Percentiles rank a stretch among this genome's conserved stretches.
phyloP scores from a whole-genome alignment of 1,140 invertebrate genomes.

The Drosophila suzukii region DNA sequence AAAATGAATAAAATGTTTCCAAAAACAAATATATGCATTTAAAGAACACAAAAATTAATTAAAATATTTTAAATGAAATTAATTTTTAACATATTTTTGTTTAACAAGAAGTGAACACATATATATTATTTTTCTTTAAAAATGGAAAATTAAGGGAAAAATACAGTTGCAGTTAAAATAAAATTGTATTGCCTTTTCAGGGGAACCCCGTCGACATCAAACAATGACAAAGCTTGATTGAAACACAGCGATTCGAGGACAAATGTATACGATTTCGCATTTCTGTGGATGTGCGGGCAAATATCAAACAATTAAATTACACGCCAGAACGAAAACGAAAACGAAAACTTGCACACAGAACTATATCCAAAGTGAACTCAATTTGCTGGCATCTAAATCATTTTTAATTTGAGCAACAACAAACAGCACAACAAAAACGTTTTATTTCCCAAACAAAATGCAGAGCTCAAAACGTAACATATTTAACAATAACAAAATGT shows the following conservation, averaged over 20 bases:
- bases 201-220: conserved; percentile 11
- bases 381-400: conserved; percentile 81
- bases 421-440: conserved; percentile 22
- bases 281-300: conserved; percentile 36
- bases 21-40: too few relatives aligned
- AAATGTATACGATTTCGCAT: conserved; percentile 14
- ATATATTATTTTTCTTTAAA: too few relatives aligned
- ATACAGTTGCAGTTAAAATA: conserved; percentile 37
- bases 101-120: not conserved
- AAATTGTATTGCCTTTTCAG: conserved; percentile 51
- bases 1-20: not conserved
- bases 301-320: conserved; percentile 80
- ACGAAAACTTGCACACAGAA: conserved; percentile 44
- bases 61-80: too few relatives aligned
- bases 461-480: conserved; percentile 23
- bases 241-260: conserved; percentile 49
- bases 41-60: too few relatives aligned
- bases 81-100: too few relatives aligned
- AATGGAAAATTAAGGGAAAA: conserved; percentile 46
- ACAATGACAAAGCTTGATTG: conserved; percentile 62
- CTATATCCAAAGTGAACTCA: conserved; percentile 64
- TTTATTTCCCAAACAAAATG: conserved; percentile 39
- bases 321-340: conserved; percentile 60
- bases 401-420: conserved; percentile 77
- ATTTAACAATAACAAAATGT: conserved; percentile 69